Evolutionary conservation across 2,113 vertebrate genomes (phyloP).

Genomic region (Scomber colias): DNA sequence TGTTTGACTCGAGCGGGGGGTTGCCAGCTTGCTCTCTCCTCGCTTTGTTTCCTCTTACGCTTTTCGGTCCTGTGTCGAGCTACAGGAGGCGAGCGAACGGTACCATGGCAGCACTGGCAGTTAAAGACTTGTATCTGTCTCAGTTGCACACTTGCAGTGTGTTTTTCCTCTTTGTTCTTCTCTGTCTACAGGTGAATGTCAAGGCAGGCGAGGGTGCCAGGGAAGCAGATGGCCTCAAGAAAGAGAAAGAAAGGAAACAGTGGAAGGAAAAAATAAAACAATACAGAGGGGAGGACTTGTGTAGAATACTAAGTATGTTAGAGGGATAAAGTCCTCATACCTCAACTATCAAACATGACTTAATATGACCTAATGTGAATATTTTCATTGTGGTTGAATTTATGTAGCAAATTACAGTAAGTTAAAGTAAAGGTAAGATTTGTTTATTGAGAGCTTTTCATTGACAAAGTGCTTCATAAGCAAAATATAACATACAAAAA

Average conservation of each 20-base stretch:
- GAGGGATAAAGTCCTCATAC: neutral
- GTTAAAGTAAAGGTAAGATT: too few relatives aligned
- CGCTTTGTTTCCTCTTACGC: constrained; percentile 32
- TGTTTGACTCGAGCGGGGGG: constrained; percentile 45
- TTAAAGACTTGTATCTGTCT: constrained; percentile 50
- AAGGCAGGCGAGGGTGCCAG: constrained; percentile 82
- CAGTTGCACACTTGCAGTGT: constrained; percentile 23
- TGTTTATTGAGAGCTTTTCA: too few relatives aligned
- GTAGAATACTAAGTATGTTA: constrained; percentile 46
- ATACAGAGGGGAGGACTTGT: constrained; percentile 31
- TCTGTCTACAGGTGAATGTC: constrained; percentile 73
- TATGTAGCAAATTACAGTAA: too few relatives aligned
- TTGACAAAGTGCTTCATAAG: too few relatives aligned
- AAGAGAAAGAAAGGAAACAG: constrained; percentile 33
- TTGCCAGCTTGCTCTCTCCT: constrained; percentile 56
- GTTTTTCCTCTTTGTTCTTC: neutral
- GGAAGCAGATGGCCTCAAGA: constrained; percentile 89
- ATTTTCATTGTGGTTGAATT: neutral
- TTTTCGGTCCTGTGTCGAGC: constrained; percentile 26
- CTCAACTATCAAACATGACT: constrained; percentile 4
- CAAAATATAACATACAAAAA: too few relatives aligned
- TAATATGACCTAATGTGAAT: neutral
- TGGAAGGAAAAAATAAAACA: constrained; percentile 25
- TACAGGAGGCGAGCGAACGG: constrained; percentile 31
- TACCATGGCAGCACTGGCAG: constrained; percentile 45